A percentile compares a stretch with the other conserved stretches of the same genome.
Conservation (phyloP, 1,140 invertebrate species). For the Drosophila jambulina region DNA sequence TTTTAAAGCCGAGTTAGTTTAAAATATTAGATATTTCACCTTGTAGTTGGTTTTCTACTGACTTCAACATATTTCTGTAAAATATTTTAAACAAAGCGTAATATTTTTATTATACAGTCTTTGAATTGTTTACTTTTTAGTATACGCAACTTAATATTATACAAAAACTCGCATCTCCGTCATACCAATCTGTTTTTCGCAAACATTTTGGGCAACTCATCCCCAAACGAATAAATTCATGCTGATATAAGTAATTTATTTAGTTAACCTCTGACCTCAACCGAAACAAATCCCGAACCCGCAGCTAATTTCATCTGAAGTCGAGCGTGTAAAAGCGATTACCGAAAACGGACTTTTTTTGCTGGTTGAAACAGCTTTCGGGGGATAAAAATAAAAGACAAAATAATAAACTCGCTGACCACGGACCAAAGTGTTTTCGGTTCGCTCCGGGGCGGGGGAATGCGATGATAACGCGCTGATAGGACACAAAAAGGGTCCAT, state of each 20-base stretch:
- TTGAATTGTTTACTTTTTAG: neutral
- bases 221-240: conserved; percentile 19
- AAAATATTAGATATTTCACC: too few species aligned
- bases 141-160: neutral
- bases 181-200: neutral
- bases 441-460: conserved; percentile 64
- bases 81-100: too few species aligned
- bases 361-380: conserved; percentile 62
- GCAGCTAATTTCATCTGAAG: conserved; percentile 75
- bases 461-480: conserved; percentile 84
- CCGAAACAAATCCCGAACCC: conserved; percentile 52
- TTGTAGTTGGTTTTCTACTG: too few species aligned
- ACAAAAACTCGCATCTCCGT: neutral
- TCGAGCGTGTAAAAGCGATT: conserved; percentile 80
- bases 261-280: conserved; percentile 12
- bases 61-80: too few species aligned
- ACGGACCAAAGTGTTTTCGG: conserved; percentile 53
- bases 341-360: conserved; percentile 45
- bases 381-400: conserved; percentile 64
- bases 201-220: neutral
- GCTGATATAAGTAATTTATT: conserved; percentile 57
- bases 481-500: conserved; percentile 60
- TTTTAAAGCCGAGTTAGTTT: too few species aligned
- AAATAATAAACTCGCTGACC: conserved; percentile 84
- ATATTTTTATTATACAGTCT: neutral